phyloP scores from a whole-genome alignment of 2,888 invertebrate genomes.

The Heliconius aoede region DNA sequence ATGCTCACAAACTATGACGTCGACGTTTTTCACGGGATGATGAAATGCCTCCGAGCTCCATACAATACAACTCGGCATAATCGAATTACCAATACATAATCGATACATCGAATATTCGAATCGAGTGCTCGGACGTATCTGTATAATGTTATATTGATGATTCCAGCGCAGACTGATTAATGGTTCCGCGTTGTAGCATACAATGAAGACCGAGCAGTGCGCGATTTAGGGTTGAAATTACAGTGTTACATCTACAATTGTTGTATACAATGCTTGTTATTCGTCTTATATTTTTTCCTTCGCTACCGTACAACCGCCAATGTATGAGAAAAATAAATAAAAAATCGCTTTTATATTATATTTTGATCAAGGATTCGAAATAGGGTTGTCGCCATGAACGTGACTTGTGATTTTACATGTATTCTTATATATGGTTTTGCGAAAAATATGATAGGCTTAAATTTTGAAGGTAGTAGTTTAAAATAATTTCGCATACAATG shows the following conservation, averaged over 20 bases:
- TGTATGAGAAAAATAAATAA: slow-evolving; percentile 16
- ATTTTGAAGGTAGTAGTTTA: not conserved
- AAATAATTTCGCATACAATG: not conserved
- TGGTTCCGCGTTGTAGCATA: slow-evolving; percentile 73
- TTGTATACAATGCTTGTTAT: slow-evolving; percentile 55
- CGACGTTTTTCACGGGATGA: slow-evolving; percentile 69
- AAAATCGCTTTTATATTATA: slow-evolving; percentile 33
- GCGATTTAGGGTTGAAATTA: slow-evolving; percentile 56
- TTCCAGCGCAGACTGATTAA: slow-evolving; percentile 82
- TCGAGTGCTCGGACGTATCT: slow-evolving; percentile 80
- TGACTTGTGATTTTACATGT: slow-evolving; percentile 76
- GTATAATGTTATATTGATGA: slow-evolving; percentile 82
- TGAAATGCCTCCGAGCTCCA: slow-evolving; percentile 69
- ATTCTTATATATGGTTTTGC: slow-evolving; percentile 56
- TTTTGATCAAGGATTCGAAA: slow-evolving; percentile 57
- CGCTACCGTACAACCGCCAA: not conserved
- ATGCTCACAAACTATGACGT: slow-evolving; percentile 58
- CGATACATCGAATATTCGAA: slow-evolving; percentile 76
- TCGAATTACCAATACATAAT: slow-evolving; percentile 80
- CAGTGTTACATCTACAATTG: slow-evolving; percentile 31
- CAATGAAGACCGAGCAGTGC: slow-evolving; percentile 70
- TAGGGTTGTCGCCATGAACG: slow-evolving; percentile 80
- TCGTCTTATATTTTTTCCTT: not conserved
- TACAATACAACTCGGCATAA: slow-evolving; percentile 71
- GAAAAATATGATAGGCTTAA: slow-evolving; percentile 40